These are phyloP conservation scores for Hirtodrosophila trivittata DNA, from an alignment of 2,888 invertebrate genomes.

Conservation along the genomic window DNA sequence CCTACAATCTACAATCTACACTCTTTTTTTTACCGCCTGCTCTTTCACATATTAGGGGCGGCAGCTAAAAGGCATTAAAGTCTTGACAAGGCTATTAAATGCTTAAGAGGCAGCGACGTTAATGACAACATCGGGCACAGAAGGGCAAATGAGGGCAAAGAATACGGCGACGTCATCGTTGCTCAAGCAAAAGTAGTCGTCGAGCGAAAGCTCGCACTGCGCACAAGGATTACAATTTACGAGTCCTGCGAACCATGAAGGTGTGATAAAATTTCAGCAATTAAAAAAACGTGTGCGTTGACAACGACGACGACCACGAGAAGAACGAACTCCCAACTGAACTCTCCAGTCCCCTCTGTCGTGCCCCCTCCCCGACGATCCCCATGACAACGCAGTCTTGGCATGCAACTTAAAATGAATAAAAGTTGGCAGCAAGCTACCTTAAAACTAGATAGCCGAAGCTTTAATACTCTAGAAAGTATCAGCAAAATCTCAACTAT, in stretches of 20 bases:
- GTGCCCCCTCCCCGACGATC: neutral
- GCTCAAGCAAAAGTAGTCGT: constrained; percentile 50
- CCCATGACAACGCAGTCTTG: constrained; percentile 43
- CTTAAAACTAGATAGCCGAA: constrained; percentile 11
- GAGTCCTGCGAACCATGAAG: constrained; percentile 77
- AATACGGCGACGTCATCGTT: constrained; percentile 43
- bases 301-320: constrained; percentile 51
- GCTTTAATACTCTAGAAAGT: constrained; percentile 26
- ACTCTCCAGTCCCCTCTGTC: neutral
- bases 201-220: constrained; percentile 34
- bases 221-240: constrained; percentile 79
- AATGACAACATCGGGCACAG: constrained; percentile 68
- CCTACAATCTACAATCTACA: constrained; percentile 18
- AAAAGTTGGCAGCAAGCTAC: constrained; percentile 13
- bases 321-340: constrained; percentile 42
- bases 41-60: constrained; percentile 60
- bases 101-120: constrained; percentile 78
- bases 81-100: constrained; percentile 81
- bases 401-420: constrained; percentile 70
- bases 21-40: constrained; percentile 31
- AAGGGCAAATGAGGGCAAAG: constrained; percentile 41
- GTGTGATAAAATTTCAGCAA: constrained; percentile 79
- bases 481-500: too few species aligned
- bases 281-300: constrained; percentile 79
- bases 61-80: constrained; percentile 77